A percentile compares a stretch with the other conserved stretches of the same genome.
phyloP scores from a whole-genome alignment of 37 sponge, comb jelly and placozoan species.

The Bolinopsis microptera region DNA sequence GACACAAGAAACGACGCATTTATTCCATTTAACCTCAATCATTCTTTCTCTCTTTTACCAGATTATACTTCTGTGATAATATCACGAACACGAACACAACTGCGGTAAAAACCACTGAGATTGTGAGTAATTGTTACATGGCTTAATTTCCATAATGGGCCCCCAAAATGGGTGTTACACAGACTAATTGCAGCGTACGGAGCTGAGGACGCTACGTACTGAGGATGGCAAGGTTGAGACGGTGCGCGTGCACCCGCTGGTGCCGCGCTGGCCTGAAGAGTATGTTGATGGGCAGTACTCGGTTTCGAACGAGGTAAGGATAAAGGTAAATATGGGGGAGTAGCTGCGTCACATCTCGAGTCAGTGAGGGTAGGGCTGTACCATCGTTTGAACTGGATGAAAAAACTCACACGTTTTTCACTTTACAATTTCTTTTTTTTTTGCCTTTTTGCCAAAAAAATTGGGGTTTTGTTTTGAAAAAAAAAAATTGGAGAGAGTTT shows the following conservation, averaged over 20 bases:
- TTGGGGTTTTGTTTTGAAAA: background rate
- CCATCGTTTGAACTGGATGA: background rate
- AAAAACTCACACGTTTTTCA: background rate
- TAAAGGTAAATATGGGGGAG: background rate
- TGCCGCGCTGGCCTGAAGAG: constrained; percentile 41
- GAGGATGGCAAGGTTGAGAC: constrained; percentile 57
- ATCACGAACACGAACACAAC: too few relatives aligned
- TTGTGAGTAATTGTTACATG: too few relatives aligned
- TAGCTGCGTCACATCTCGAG: background rate
- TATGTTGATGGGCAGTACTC: constrained; percentile 48
- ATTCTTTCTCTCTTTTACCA: too few relatives aligned
- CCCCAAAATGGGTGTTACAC: too few relatives aligned
- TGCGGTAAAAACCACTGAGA: too few relatives aligned
- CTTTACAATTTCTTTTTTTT: background rate
- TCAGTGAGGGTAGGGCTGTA: background rate
- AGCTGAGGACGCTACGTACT: constrained; percentile 34
- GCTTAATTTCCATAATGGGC: too few relatives aligned
- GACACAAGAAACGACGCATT: too few relatives aligned
- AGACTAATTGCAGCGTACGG: constrained; percentile 29
- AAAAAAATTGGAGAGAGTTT: background rate
- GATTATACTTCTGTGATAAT: too few relatives aligned
- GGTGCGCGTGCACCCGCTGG: constrained; percentile 25
- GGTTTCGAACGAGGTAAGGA: constrained; percentile 41
- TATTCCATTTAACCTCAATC: too few relatives aligned
- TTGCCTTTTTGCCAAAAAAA: background rate